These are phyloP conservation scores for Magallana ariakensis DNA, from an alignment of 1,140 invertebrate species.

Conservation along the genomic window DNA sequence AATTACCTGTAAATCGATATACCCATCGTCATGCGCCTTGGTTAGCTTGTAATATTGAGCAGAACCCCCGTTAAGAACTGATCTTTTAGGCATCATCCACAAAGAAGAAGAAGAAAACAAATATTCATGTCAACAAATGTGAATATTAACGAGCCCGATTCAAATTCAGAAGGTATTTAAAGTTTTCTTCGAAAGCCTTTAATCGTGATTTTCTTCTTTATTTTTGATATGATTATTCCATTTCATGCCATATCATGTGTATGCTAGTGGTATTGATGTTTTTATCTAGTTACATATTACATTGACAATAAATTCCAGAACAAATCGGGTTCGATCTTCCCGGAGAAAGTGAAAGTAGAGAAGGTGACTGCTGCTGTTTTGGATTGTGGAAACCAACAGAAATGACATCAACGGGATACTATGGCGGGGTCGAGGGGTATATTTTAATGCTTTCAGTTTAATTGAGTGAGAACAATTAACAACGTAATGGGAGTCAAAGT, in stretches of 20 bases:
- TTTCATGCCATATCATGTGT: too few species aligned
- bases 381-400: not conserved
- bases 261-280: too few species aligned
- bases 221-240: too few species aligned
- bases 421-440: not conserved
- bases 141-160: not conserved
- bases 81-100: conserved; percentile 59
- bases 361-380: not conserved
- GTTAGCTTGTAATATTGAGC: conserved; percentile 84
- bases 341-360: not conserved
- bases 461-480: not conserved
- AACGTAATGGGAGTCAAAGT: not conserved
- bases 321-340: not conserved
- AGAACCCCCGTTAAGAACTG: conserved; percentile 35
- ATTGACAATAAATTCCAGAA: not conserved
- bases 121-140: conserved; percentile 6
- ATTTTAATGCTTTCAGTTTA: not conserved
- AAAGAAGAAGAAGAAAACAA: not conserved
- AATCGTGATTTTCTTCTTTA: too few species aligned
- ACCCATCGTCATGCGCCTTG: conserved; percentile 84
- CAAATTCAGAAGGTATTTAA: not conserved
- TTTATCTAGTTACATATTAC: not conserved
- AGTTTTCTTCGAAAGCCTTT: not conserved
- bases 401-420: not conserved
- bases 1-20: conserved; percentile 85